Conservation (phyloP, 2,113 vertebrate genomes). For the Erpornis zantholeuca region DNA sequence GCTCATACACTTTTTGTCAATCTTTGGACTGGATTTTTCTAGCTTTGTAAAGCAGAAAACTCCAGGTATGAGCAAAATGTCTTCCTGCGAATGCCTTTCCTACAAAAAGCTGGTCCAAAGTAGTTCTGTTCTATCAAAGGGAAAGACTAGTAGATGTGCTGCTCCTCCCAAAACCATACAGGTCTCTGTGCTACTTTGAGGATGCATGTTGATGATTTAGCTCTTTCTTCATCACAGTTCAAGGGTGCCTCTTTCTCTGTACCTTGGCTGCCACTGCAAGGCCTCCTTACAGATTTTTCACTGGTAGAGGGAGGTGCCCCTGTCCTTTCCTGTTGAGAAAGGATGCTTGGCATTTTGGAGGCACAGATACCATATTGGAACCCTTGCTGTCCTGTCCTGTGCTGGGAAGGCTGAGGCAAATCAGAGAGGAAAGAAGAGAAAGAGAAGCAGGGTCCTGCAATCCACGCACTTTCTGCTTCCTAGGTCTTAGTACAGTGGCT, state of each 20-base stretch:
- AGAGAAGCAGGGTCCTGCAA: neutral
- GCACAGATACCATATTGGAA: neutral
- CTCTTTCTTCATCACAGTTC: neutral
- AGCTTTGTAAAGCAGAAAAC: neutral
- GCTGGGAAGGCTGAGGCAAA: neutral
- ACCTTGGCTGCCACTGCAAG: neutral
- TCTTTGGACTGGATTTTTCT: neutral
- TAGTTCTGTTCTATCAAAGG: neutral
- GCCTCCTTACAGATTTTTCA: neutral
- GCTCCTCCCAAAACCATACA: accelerated
- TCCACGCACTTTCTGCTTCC: neutral
- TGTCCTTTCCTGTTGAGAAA: neutral
- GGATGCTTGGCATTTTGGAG: neutral
- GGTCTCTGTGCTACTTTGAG: neutral
- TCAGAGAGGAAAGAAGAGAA: neutral
- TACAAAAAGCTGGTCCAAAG: neutral
- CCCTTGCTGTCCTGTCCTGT: neutral
- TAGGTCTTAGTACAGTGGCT: neutral
- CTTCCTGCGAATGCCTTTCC: neutral
- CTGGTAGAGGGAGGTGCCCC: accelerated
- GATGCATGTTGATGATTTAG: neutral
- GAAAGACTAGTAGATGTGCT: neutral
- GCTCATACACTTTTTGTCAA: neutral
- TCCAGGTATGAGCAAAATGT: neutral
- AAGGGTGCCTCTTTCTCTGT: neutral